phyloP scores from a whole-genome alignment of 2,888 invertebrate genomes.

The Eucera pruinosa region DNA sequence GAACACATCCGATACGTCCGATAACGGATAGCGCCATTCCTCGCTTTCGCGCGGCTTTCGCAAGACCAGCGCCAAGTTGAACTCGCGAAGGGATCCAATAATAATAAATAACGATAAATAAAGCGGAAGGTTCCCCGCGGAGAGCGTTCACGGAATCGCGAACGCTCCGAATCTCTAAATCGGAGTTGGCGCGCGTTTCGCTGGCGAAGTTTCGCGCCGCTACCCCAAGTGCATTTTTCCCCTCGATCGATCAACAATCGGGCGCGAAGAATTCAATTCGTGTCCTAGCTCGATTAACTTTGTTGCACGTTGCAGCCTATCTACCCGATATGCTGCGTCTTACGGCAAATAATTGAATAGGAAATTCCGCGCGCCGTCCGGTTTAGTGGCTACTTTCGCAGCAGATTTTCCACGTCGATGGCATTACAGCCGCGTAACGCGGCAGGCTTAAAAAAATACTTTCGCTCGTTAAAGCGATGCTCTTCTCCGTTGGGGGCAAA shows the following conservation, averaged over 20 bases:
- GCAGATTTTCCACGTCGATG: conserved; percentile 15
- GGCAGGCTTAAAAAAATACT: conserved; percentile 36
- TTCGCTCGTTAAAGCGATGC: conserved; percentile 50
- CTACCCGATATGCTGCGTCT: conserved; percentile 22
- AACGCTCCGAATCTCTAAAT: too few relatives aligned
- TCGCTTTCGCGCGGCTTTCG: conserved; percentile 76
- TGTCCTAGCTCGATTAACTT: conserved; percentile 17
- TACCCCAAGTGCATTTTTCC: too few relatives aligned
- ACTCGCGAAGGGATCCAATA: background rate
- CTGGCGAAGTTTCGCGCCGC: background rate
- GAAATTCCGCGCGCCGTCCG: conserved; percentile 15
- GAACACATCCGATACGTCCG: conserved; percentile 76
- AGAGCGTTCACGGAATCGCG: too few relatives aligned
- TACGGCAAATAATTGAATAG: conserved; percentile 41
- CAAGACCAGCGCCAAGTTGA: background rate
- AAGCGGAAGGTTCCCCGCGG: background rate
- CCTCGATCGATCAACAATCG: background rate
- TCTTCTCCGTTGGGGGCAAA: too few relatives aligned
- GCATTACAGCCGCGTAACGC: background rate
- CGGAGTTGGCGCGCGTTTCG: background rate
- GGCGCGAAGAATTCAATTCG: background rate
- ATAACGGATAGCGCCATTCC: conserved; percentile 67
- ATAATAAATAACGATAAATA: background rate
- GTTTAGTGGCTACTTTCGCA: conserved; percentile 1
- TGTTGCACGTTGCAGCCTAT: too few relatives aligned